These are phyloP conservation scores for Urocyon cinereoargenteus DNA, from an alignment of 2,797 vertebrate species.

Conservation along the genomic window DNA sequence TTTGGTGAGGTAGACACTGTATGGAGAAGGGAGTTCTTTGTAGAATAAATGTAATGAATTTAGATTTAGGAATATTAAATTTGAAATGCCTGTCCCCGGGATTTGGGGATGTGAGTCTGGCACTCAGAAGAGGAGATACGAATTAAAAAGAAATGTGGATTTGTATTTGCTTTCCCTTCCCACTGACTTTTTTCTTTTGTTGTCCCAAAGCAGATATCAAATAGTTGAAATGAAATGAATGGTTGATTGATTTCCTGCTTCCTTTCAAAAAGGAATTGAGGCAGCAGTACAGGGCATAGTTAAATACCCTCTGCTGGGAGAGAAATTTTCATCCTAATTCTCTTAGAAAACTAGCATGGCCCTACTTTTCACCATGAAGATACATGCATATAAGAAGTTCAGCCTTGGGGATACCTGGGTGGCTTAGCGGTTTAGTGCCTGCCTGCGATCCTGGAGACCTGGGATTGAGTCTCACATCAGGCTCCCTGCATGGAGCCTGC, in stretches of 20 bases:
- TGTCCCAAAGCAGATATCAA: not conserved
- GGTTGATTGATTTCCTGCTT: not conserved
- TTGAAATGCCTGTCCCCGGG: not conserved
- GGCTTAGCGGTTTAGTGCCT: too few species aligned
- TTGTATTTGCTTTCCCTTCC: not conserved
- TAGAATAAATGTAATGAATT: not conserved
- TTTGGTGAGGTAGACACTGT: not conserved
- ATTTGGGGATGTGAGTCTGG: not conserved
- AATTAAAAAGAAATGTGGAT: not conserved
- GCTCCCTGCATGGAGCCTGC: too few species aligned
- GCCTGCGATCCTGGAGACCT: too few species aligned
- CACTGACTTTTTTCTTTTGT: not conserved
- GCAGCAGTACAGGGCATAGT: not conserved
- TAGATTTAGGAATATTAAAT: not conserved
- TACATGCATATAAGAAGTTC: not conserved
- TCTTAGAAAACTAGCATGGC: not conserved
- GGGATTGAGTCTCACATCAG: too few species aligned
- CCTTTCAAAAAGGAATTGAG: not conserved
- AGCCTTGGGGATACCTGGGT: not conserved
- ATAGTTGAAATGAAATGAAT: not conserved
- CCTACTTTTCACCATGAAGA: not conserved
- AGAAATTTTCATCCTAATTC: not conserved
- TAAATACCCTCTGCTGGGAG: not conserved
- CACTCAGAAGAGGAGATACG: not conserved
- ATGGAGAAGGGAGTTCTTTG: not conserved